phyloP scores from a whole-genome alignment of 2,113 vertebrate species.

The Azemiops feae region DNA sequence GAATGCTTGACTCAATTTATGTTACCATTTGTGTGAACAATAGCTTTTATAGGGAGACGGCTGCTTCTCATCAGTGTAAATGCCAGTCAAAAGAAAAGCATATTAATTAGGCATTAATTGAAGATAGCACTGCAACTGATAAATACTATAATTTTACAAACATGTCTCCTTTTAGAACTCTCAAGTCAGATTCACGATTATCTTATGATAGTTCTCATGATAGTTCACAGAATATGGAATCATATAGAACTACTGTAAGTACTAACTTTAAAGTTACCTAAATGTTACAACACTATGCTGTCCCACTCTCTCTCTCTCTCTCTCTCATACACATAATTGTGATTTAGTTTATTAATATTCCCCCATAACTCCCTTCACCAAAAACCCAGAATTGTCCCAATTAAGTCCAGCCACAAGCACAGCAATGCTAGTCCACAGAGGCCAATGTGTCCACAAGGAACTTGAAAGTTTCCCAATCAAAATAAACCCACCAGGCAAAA shows the following conservation, averaged over 20 bases:
- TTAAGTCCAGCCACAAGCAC: no score
- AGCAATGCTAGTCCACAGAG: no score
- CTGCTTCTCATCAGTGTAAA: slow-evolving; percentile 53
- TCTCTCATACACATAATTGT: no score
- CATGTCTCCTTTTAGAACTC: slow-evolving; percentile 25
- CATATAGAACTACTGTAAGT: slow-evolving; percentile 30
- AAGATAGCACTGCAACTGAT: slow-evolving; percentile 22
- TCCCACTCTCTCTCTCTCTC: no score
- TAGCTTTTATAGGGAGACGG: not conserved
- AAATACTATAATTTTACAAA: slow-evolving; percentile 48
- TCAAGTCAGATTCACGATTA: slow-evolving; percentile 38
- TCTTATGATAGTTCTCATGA: slow-evolving; percentile 6
- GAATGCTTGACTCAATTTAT: slow-evolving; percentile 6
- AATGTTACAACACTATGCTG: not conserved
- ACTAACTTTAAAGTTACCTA: not conserved
- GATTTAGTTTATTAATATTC: no score
- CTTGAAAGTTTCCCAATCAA: no score
- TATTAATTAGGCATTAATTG: slow-evolving; percentile 51
- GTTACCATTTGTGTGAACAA: slow-evolving; percentile 46
- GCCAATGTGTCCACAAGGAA: no score
- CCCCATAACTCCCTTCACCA: no score
- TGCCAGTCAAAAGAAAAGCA: slow-evolving; percentile 30
- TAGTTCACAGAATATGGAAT: slow-evolving; percentile 28
- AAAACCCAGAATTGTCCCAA: no score
- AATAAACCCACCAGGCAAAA: no score